These are phyloP conservation scores for Calycopis cecrops DNA, from an alignment of 1,140 invertebrate genomes.

Conservation along the genomic window DNA sequence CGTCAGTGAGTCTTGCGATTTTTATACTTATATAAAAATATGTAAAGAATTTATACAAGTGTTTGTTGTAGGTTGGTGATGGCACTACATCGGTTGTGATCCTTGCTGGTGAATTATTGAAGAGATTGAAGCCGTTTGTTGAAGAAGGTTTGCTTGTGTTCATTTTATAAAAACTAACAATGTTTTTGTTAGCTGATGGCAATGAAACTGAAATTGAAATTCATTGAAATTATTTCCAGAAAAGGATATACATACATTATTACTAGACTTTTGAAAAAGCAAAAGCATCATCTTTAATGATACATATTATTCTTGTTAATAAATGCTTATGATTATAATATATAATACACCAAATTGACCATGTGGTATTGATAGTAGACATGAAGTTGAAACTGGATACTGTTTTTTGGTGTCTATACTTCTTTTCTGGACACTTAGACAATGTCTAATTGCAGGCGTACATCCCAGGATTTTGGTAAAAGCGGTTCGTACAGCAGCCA, in stretches of 20 bases:
- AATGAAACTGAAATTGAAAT: too few species aligned
- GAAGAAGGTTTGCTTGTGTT: conserved; percentile 83
- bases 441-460: conserved; percentile 74
- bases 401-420: background rate
- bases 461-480: conserved; percentile 95
- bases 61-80: conserved; percentile 89
- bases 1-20: too few species aligned
- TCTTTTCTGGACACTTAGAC: background rate
- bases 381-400: conserved; percentile 23
- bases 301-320: too few species aligned
- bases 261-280: too few species aligned
- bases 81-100: conserved; percentile 98
- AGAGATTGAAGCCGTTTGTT: conserved; percentile 95
- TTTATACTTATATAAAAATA: too few species aligned
- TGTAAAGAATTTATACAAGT: background rate
- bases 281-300: too few species aligned
- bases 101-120: conserved; percentile 96
- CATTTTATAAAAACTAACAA: too few species aligned
- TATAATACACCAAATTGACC: conserved; percentile 16
- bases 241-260: too few species aligned
- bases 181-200: too few species aligned
- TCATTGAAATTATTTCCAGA: too few species aligned
- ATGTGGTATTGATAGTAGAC: conserved; percentile 31
- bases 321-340: conserved; percentile 26
- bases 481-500: conserved; percentile 87